Evolutionary conservation across 2,113 vertebrate genomes (phyloP).

Genomic region (Lycocorax pyrrhopterus): DNA sequence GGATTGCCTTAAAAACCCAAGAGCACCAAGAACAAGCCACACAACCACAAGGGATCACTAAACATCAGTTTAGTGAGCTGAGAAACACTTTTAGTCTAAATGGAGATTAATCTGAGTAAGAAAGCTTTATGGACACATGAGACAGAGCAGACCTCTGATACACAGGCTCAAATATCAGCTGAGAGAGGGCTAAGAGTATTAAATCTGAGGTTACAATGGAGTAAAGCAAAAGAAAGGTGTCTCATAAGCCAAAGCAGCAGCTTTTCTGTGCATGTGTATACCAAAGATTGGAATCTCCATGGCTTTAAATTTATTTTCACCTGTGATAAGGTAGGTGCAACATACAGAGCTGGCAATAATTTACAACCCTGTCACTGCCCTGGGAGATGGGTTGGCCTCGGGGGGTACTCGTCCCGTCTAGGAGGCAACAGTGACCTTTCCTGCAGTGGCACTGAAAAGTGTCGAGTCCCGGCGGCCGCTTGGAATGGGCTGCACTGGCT

Average conservation of each 20-base stretch:
- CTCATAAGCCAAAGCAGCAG: not conserved
- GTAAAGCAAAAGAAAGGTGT: not conserved
- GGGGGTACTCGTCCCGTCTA: too few species aligned
- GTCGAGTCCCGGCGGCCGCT: too few species aligned
- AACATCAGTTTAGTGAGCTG: not conserved
- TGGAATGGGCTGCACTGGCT: too few species aligned
- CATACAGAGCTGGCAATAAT: not conserved
- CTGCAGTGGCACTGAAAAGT: too few species aligned
- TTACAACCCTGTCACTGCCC: not conserved
- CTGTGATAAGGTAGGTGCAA: not conserved
- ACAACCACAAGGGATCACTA: not conserved
- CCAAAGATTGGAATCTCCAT: not conserved
- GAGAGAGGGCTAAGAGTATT: not conserved
- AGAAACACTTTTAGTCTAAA: not conserved
- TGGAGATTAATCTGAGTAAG: not conserved
- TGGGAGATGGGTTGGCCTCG: too few species aligned
- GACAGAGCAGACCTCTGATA: not conserved
- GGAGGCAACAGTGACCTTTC: too few species aligned
- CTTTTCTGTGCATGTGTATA: not conserved
- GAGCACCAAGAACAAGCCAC: not conserved
- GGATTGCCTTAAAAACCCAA: not conserved
- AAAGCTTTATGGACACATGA: not conserved
- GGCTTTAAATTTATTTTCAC: not conserved
- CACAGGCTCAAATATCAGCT: not conserved
- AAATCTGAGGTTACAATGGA: not conserved